Conservation (phyloP, 1,140 invertebrate genomes). For the Drosophila funebris region DNA sequence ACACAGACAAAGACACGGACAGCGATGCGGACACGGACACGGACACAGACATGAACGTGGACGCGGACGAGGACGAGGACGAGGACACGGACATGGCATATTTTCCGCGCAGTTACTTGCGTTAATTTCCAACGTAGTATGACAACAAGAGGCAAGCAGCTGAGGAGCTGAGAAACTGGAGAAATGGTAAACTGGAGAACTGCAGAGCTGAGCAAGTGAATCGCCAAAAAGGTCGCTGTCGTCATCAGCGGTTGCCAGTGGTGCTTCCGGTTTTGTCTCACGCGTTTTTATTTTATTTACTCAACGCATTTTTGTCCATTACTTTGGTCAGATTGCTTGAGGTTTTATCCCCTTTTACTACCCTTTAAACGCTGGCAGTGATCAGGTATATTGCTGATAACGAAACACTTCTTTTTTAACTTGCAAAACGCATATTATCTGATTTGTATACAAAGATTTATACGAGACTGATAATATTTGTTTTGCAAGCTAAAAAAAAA, state of each 20-base stretch:
- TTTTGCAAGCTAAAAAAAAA: no score
- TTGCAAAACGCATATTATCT: no score
- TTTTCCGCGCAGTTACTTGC: constrained; percentile 76
- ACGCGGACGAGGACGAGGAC: constrained; percentile 3
- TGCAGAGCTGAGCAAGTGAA: not conserved
- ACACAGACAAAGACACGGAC: not conserved
- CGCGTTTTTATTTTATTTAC: constrained; percentile 53
- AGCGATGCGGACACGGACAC: constrained; percentile 30
- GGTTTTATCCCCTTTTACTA: constrained; percentile 19
- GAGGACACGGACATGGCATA: constrained; percentile 61
- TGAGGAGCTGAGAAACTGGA: not conserved
- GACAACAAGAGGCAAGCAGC: not conserved
- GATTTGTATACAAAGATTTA: no score
- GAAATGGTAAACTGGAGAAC: no score
- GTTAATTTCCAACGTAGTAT: constrained; percentile 52
- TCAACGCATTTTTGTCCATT: constrained; percentile 59
- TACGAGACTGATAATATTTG: no score
- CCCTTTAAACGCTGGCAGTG: not conserved
- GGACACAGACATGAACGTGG: constrained; percentile 48
- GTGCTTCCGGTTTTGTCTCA: constrained; percentile 56
- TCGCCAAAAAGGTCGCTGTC: constrained; percentile 51
- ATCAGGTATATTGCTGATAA: not conserved
- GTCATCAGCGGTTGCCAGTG: constrained; percentile 31
- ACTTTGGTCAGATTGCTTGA: constrained; percentile 53
- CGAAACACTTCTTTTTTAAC: no score